phyloP scores from a whole-genome alignment of 2,113 vertebrate genomes.

The Grallaria varia region DNA sequence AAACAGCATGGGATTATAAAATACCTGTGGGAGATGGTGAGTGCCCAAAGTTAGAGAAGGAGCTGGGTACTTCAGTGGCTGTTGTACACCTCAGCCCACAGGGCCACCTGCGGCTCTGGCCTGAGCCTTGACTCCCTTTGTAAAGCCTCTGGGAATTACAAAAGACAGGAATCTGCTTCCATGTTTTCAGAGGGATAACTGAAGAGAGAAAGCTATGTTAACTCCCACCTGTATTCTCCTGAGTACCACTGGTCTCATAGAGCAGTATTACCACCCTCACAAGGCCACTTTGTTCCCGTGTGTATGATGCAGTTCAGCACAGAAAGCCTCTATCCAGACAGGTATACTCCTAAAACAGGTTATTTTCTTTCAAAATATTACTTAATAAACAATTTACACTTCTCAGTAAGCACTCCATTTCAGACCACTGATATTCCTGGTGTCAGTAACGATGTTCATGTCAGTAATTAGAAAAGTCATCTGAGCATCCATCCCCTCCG shows the following conservation, averaged over 20 bases:
- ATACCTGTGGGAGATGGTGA: background rate
- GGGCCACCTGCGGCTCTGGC: background rate
- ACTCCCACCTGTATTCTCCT: background rate
- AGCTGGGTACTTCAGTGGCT: background rate
- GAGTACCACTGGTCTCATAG: background rate
- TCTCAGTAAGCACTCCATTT: background rate
- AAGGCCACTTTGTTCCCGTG: background rate
- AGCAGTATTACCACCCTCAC: background rate
- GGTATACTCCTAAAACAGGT: background rate
- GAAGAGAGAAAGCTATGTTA: background rate
- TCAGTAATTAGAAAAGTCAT: background rate
- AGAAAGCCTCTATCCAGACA: background rate
- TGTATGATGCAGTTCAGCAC: background rate
- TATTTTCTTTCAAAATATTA: background rate
- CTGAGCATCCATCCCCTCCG: background rate
- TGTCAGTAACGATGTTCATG: background rate
- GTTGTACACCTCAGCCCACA: background rate
- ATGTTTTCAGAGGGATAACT: background rate
- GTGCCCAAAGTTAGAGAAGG: background rate
- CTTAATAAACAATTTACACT: background rate
- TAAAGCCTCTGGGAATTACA: background rate
- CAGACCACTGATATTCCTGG: background rate
- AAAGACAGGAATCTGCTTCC: background rate
- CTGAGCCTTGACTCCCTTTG: background rate
- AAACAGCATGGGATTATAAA: background rate